These are phyloP conservation scores for Notocelia uddmanniana DNA, from an alignment of 2,888 invertebrate genomes.

Conservation along the genomic window DNA sequence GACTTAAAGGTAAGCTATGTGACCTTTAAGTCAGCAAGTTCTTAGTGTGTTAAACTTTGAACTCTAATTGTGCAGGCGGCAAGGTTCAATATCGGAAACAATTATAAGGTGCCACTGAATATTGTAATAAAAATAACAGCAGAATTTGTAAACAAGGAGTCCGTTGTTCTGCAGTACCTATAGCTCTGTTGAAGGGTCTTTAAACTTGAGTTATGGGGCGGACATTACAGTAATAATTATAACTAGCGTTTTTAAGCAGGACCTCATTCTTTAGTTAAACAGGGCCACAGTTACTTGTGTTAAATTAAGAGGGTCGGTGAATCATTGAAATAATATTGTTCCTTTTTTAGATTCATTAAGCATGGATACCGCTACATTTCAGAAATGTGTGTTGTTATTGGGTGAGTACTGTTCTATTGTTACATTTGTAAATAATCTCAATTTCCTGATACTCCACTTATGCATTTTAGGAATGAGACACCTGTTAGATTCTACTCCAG, in stretches of 20 bases:
- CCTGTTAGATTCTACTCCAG: too few species aligned
- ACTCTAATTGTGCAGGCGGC: neutral
- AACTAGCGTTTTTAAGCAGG: neutral
- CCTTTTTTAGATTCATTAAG: constrained; percentile 56
- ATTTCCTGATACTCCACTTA: too few species aligned
- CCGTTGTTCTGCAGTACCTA: neutral
- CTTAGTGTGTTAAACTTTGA: neutral
- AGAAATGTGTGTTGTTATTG: constrained; percentile 11
- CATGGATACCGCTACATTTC: constrained; percentile 6
- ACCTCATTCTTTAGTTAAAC: neutral
- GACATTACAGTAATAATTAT: neutral
- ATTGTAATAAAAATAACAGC: neutral
- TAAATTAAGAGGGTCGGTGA: neutral
- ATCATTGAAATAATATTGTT: neutral
- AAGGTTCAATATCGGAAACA: neutral
- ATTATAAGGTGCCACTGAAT: neutral
- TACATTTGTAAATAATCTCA: neutral
- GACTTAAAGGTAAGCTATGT: too few species aligned
- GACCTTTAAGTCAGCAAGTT: too few species aligned
- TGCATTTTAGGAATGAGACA: too few species aligned
- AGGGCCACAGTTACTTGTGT: neutral
- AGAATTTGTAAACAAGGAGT: neutral
- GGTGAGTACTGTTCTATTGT: neutral
- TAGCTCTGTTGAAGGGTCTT: neutral
- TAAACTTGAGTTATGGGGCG: neutral